Conservation (phyloP, 2,113 vertebrate genomes). For the Lophura nycthemera region DNA sequence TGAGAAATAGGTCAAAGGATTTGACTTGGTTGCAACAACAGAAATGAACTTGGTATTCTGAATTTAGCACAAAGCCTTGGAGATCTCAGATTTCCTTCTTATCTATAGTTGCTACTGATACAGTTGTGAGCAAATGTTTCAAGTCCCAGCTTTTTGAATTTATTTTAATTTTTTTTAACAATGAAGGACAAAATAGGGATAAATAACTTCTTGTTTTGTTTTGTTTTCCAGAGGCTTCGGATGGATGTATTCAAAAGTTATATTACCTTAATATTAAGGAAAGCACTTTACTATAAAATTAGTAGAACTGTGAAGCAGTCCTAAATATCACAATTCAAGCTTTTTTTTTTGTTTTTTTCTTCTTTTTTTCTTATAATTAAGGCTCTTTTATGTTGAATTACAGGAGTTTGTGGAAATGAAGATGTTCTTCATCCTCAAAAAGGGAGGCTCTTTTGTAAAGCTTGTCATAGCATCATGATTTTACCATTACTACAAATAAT, state of each 20-base stretch:
- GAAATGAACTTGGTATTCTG: constrained; percentile 15
- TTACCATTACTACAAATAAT: neutral
- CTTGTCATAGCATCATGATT: neutral
- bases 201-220: neutral
- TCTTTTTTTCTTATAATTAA: neutral
- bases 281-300: neutral
- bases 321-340: neutral
- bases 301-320: neutral
- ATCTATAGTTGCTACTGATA: neutral
- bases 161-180: neutral
- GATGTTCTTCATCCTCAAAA: neutral
- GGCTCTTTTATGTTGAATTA: neutral
- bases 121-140: neutral
- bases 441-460: neutral
- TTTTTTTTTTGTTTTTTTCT: no score
- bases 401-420: neutral
- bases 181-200: neutral
- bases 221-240: neutral
- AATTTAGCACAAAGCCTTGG: neutral
- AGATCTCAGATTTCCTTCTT: neutral
- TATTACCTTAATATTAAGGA: neutral
- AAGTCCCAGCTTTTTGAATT: neutral
- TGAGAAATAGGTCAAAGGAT: constrained; percentile 68
- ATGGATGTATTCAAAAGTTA: neutral
- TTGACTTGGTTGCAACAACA: constrained; percentile 55